Evolutionary conservation across 2,113 vertebrate species (phyloP), one percentile per base, ranked within the genome.

Genomic region (Suricata suricatta): DNA sequence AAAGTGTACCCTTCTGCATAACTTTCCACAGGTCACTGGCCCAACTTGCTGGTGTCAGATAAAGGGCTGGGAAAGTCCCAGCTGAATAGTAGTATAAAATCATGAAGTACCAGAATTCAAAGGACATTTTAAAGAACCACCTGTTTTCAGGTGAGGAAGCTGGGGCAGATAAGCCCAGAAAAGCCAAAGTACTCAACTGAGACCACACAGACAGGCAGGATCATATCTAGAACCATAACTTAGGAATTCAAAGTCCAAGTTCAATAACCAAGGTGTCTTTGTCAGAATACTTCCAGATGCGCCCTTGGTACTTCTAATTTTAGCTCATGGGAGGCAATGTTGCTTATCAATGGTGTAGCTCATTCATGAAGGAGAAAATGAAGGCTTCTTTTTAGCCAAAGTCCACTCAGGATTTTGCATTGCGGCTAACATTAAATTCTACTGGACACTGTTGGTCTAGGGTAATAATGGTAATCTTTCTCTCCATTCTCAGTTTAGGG

Each of bases 131-230:
- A 93, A 94, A 69, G 66, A 95, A 52, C 63, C 3, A 86, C 63
- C 66, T 93, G 47, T 88, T 95, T 96, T 82, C 69, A 97, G 77
- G 91, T 63, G 72, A 88, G 83, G 79, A 92, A 93, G 68, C 50
- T 60, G n/a, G 38, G 77, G 29, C 8, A 47, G 41, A 29, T 47
- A 77, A 77, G 21, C 79, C 21, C 82, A 83, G 66, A 94, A 88
- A 97, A 95, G 66, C 80, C 95, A 57, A 84, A 84, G 88, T 84
- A 85, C 92, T 95, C 90, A 90, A 5, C 63, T 64, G 77, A 69
- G 52, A 79, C 33, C 63, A 74, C 35, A 66, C 19, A 74, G 47
- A 93, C 83, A 64, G 52, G 35, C 81, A 91, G 86, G 54, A 50
- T 80, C 84, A 89, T 35, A 89, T 72, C 72, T 13, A 66, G 87